Base-by-base conservation (phyloP, 2,888 invertebrate genomes). In the Ectobius pallidus region DNA sequence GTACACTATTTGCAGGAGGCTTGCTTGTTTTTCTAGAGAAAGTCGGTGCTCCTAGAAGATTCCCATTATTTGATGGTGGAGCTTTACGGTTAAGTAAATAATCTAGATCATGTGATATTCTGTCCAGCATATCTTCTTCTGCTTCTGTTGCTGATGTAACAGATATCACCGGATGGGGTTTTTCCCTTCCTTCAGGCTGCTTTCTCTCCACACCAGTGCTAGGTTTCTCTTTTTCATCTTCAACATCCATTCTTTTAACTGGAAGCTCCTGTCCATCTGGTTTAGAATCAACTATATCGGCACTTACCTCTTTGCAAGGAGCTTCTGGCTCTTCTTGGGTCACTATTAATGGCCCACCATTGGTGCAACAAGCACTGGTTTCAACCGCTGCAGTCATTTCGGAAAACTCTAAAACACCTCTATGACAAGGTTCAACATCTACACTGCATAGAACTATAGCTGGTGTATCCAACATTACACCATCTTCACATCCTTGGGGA, bases 31-130 rank as follows among this genome's bases (percentile, higher is more conserved):
- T 74, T 22, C 74, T 18, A n/a, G 72, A 20, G 39, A 70, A 70
- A 18, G 34, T 27, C 32, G 74, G 72, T 39, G 68, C 61, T 16
- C 34, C 39, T 1, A 71, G 61, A 14, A 34, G 27, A 39, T 34
- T 67, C 20, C 68, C 73, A 34, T 58, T 68, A 27, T 71, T 73
- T n/a, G n/a, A n/a, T 25, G 27, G 52, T 6, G 32, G 52, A 63
- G 46, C 85, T 74, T 86, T 88, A 75, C 92, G 87, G 82, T 93
- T 93, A 74, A 94, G 84, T 77, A 94, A 84, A 84, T 93, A 94
- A 83, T 94, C 92, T 77, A 94, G 84, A 83, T 94, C 94, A 80
- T 91, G 91, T 1, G 92, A 91, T 79, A 94, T 94, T 80, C 92
- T 89, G 83, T 92, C 91, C 67, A 94, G 83, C 86, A 94, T 91